Percentiles rank a stretch among this genome's conserved stretches.
phyloP scores from a whole-genome alignment of 2,888 invertebrate species.

The Lydus trimaculatus region DNA sequence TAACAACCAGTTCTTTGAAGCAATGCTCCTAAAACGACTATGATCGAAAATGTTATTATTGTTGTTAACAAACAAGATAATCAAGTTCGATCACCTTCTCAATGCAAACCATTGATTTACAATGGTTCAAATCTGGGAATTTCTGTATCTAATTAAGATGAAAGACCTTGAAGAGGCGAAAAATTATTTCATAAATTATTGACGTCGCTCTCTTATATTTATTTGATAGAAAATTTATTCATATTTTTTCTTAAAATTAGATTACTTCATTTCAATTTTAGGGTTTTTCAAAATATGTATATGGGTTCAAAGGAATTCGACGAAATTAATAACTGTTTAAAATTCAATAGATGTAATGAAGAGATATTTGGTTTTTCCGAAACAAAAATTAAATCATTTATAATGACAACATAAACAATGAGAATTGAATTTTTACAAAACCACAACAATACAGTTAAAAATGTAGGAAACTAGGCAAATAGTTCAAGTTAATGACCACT shows the following conservation, averaged over 20 bases:
- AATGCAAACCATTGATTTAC: background rate
- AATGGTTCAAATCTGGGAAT: background rate
- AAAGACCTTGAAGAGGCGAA: background rate
- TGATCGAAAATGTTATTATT: background rate
- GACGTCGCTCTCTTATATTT: background rate
- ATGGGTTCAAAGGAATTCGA: background rate
- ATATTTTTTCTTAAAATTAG: background rate
- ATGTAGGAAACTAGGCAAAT: background rate
- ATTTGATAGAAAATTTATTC: background rate
- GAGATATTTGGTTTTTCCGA: constrained; percentile 1
- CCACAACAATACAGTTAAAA: background rate
- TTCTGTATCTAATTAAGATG: background rate
- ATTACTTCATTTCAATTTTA: background rate
- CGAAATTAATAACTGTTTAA: background rate
- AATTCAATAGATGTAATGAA: background rate
- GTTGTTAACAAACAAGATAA: background rate
- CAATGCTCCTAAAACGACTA: too few relatives aligned
- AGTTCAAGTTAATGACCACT: background rate
- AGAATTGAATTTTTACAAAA: background rate
- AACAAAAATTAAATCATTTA: background rate
- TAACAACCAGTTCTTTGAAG: too few relatives aligned
- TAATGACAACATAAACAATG: background rate
- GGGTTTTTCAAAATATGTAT: background rate
- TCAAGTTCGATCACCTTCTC: background rate
- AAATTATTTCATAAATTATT: background rate